Evolutionary conservation across 2,797 vertebrate genomes (phyloP), one percentile per base, ranked within the genome.

Genomic region (Chloroceryle inda): DNA sequence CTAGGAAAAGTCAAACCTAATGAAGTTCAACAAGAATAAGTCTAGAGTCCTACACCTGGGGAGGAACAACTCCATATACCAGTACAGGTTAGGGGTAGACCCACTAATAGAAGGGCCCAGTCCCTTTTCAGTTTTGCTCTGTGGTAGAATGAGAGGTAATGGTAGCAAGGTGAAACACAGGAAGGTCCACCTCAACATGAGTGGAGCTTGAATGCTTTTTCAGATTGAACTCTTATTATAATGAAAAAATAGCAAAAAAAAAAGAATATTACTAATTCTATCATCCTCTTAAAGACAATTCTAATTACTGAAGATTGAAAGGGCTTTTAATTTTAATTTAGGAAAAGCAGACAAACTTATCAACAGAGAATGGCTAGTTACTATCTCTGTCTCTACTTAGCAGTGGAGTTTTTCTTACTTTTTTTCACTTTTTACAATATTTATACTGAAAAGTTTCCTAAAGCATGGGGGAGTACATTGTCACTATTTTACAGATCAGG

Each of bases 201-300:
- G 1, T 3, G 40, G 8, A 22, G 9, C 22, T 84, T 78, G 64
- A 96, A 61, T 77, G 44, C 6, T 92, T 91, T 95, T 97, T 94
- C 80, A 73, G 64, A 62, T 37, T 76, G 37, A 92, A 94, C 55
- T 93, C 45, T 88, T 92, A 95, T 62, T 83, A 85, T 84, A 96
- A 90, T 78, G 53, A 90, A 89, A 88, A 29, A 9, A 62, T 2
- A 85, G 13, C 9, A 77, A 88, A 86, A 69, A 79, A 79, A 85
- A 37, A 37, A 37, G 2, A 69, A 42, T 68, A 45, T 33, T 2
- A 20, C 9, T 38, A 73, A 6, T 22, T 75, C 85, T 76, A 14
- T 74, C 13, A 26, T 61, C 6, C 8, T 81, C 35, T 79, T 82
- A 71, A 44, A 85, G 17, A 38, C 18, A 5, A 22, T 59, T 77